A percentile compares a stretch with the other conserved stretches of the same genome.
Evolutionary conservation across 2,888 invertebrate genomes (phyloP).

Genomic region (Ellobium chinense): DNA sequence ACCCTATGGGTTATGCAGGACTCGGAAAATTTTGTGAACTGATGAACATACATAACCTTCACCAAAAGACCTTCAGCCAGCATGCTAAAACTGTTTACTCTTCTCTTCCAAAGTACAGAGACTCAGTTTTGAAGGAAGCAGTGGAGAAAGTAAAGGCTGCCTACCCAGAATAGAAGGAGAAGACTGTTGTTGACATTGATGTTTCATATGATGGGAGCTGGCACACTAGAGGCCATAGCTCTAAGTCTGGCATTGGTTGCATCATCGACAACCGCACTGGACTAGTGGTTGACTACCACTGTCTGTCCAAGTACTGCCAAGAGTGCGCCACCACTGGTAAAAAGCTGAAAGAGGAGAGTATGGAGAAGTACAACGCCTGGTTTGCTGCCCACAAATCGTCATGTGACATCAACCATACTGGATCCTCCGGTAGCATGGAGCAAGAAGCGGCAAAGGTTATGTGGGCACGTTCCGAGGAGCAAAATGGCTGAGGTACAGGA

Average conservation of each 20-base stretch:
- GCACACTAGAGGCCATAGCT: conserved; percentile 11
- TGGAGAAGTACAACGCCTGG: not conserved
- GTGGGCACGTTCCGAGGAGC: conserved; percentile 1
- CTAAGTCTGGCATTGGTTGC: conserved; percentile 15
- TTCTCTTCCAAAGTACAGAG: too few relatives aligned
- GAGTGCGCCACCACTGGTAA: not conserved
- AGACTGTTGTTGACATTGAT: conserved; percentile 14
- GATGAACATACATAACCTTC: conserved; percentile 5
- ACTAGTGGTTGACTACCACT: conserved; percentile 11
- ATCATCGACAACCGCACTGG: conserved; percentile 20
- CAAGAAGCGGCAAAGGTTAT: not conserved
- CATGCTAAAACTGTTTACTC: too few relatives aligned
- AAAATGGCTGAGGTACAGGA: conserved; percentile 1
- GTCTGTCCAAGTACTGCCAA: conserved; percentile 24
- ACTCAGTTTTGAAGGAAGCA: not conserved
- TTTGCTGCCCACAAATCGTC: not conserved
- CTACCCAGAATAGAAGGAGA: conserved; percentile 9
- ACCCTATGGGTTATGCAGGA: not conserved
- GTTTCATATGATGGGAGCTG: conserved; percentile 33
- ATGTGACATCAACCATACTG: conserved; percentile 5
- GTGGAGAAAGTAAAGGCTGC: conserved; percentile 2
- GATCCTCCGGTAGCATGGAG: conserved; percentile 36
- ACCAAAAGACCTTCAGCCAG: not conserved
- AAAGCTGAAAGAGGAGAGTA: not conserved
- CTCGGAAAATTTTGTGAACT: conserved; percentile 10